Evolutionary conservation across 2,113 vertebrate species (phyloP).

Genomic region (Thomomys bottae): DNA sequence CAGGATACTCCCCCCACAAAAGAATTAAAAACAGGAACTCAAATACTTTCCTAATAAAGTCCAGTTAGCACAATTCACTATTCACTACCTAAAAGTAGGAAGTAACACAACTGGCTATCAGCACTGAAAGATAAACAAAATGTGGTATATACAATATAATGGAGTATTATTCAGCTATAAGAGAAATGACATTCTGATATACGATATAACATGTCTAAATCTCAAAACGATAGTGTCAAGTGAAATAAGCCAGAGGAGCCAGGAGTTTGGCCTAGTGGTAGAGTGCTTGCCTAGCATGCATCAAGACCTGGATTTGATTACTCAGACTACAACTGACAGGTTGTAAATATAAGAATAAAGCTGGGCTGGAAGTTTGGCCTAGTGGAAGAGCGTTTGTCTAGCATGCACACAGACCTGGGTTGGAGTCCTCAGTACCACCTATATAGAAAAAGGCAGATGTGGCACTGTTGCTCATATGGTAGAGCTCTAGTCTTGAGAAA

Average conservation of each 20-base stretch:
- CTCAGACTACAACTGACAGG: no score
- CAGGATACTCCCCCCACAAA: not conserved
- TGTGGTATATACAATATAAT: not conserved
- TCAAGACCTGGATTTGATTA: no score
- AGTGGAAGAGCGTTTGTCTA: no score
- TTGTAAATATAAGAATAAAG: not conserved
- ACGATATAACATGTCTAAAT: not conserved
- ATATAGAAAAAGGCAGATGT: no score
- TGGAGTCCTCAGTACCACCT: no score
- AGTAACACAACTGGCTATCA: not conserved
- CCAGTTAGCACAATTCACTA: not conserved
- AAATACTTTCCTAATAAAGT: not conserved
- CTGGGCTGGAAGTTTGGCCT: no score
- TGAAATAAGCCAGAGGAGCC: slow-evolving; percentile 16
- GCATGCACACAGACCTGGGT: no score
- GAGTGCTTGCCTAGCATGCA: no score
- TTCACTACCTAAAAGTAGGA: not conserved
- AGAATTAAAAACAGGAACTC: not conserved
- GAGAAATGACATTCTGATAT: not conserved
- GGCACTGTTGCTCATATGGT: no score
- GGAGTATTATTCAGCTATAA: not conserved
- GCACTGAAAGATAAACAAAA: not conserved
- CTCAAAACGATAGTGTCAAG: not conserved
- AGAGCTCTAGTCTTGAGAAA: no score
- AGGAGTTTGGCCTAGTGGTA: no score